phyloP scores from a whole-genome alignment of 2,888 invertebrate genomes.

The Furcula furcula region DNA sequence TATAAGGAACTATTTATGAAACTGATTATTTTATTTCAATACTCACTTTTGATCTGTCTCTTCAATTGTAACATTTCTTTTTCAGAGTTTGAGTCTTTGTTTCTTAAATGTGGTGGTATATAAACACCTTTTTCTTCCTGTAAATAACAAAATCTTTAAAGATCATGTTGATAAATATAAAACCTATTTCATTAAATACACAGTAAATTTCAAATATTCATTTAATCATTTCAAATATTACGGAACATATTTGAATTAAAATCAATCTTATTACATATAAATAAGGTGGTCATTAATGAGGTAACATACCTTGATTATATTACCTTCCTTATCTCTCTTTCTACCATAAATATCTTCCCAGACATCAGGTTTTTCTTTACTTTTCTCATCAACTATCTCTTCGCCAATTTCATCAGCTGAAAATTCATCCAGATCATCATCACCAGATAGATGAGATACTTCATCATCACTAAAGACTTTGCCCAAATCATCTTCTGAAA shows the following conservation, averaged over 20 bases:
- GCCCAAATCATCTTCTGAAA: constrained; percentile 52
- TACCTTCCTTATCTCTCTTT: constrained; percentile 89
- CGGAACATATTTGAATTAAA: no score
- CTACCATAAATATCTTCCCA: constrained; percentile 98
- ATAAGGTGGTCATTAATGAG: no score
- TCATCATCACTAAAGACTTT: constrained; percentile 75
- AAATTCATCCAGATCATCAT: constrained; percentile 40
- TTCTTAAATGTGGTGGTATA: constrained; percentile 91
- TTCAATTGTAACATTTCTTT: constrained; percentile 85
- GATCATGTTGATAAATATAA: no score
- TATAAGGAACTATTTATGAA: no score
- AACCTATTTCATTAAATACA: no score
- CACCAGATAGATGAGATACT: constrained; percentile 63
- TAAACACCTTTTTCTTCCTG: constrained; percentile 84
- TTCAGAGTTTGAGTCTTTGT: constrained; percentile 74
- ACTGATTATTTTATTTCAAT: no score
- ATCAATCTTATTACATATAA: no score
- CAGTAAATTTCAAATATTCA: no score
- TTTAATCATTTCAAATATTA: no score
- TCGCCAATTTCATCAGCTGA: constrained; percentile 39
- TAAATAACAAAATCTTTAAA: constrained; percentile 6
- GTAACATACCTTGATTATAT: constrained; percentile 83
- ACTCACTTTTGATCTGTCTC: constrained; percentile 90
- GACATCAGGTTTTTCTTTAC: constrained; percentile 59
- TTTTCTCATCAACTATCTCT: constrained; percentile 28